phyloP scores from a whole-genome alignment of 2,113 vertebrate genomes.

The Phyllostomus hastatus region DNA sequence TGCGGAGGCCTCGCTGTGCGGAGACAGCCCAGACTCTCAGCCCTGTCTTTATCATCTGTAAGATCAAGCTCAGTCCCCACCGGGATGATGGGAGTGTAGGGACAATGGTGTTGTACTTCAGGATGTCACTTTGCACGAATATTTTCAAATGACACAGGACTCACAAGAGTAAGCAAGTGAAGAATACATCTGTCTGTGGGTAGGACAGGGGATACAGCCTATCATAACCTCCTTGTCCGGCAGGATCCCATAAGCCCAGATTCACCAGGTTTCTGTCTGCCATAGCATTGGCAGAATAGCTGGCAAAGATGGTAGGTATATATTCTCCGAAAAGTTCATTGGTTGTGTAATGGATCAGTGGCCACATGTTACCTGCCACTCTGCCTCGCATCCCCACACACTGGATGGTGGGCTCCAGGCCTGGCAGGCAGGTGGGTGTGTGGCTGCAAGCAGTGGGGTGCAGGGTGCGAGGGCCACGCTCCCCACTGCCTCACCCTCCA shows the following conservation, averaged over 20 bases:
- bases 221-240: not conserved
- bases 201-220: not conserved
- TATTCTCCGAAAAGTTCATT: not conserved
- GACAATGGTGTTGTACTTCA: slow-evolving; percentile 83
- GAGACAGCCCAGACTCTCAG: slow-evolving; percentile 96
- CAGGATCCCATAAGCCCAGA: no score
- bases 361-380: not conserved
- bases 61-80: slow-evolving; percentile 98
- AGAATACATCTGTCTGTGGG: slow-evolving; percentile 84
- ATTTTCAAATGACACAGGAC: slow-evolving; percentile 98
- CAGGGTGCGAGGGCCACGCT: no score
- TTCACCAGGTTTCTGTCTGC: not conserved
- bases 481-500: no score
- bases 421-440: no score
- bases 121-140: slow-evolving; percentile 99
- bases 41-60: slow-evolving; percentile 96
- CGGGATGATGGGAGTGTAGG: slow-evolving; percentile 95
- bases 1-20: slow-evolving; percentile 96
- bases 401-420: no score
- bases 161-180: slow-evolving; percentile 98
- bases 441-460: no score
- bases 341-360: not conserved
- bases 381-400: not conserved
- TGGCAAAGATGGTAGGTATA: not conserved
- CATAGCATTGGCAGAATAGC: no score